A percentile compares a stretch with the other conserved stretches of the same genome.
Evolutionary conservation across 2,888 invertebrate species (phyloP).

Genomic region (Caenorhabditis plicata): DNA sequence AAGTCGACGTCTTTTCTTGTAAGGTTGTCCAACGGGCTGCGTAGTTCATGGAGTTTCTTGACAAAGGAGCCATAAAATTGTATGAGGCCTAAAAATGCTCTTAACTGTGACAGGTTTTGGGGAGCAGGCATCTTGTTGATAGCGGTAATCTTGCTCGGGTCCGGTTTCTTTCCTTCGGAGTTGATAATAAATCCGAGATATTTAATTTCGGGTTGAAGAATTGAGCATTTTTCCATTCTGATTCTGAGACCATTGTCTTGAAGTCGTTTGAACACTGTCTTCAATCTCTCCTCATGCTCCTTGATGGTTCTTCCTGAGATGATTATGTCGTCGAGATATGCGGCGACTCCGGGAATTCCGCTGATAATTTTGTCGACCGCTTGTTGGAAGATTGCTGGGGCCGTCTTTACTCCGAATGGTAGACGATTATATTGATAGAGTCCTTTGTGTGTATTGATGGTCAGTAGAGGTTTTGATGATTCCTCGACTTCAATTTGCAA

Average conservation of each 20-base stretch:
- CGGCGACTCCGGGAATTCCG: constrained; percentile 23
- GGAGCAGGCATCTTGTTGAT: constrained; percentile 22
- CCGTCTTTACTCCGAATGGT: constrained; percentile 46
- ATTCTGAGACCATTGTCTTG: constrained; percentile 32
- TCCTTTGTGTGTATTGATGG: constrained; percentile 48
- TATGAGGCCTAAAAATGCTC: constrained; percentile 27
- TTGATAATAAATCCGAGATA: constrained; percentile 39
- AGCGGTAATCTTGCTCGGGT: constrained; percentile 26
- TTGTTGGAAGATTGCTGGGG: constrained; percentile 44
- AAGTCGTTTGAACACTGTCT: constrained; percentile 20
- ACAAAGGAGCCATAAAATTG: constrained; percentile 28
- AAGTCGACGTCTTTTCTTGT: constrained; percentile 7
- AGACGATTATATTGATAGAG: constrained; percentile 39
- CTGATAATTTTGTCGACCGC: constrained; percentile 33
- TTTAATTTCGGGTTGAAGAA: constrained; percentile 18
- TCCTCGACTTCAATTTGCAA: constrained; percentile 42
- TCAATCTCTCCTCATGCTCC: constrained; percentile 22
- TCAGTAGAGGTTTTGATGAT: constrained; percentile 19
- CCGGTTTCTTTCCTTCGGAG: constrained; percentile 18
- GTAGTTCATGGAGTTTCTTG: constrained; percentile 1
- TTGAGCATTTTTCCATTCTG: constrained; percentile 38
- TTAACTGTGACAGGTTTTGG: constrained; percentile 9
- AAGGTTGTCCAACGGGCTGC: constrained; percentile 11
- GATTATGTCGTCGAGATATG: constrained; percentile 45
- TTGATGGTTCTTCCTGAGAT: constrained; percentile 15